These are phyloP conservation scores for Clarias batrachus DNA, from an alignment of 2,113 vertebrate species.

Conservation along the genomic window DNA sequence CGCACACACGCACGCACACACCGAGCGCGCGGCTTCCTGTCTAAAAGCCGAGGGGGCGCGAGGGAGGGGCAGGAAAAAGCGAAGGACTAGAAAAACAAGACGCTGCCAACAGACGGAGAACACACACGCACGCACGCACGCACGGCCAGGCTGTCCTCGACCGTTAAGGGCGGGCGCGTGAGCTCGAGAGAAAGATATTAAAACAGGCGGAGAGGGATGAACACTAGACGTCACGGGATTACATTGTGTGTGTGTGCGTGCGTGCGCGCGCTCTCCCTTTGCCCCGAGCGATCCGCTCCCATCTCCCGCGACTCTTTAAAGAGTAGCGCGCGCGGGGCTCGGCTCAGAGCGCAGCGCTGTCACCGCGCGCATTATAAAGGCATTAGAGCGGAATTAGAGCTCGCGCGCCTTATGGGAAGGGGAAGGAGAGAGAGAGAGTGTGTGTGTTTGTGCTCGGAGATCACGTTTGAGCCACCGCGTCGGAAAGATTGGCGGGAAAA, in stretches of 20 bases:
- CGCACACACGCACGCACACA: slow-evolving; percentile 49
- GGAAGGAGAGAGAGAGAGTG: not conserved
- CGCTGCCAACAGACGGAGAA: slow-evolving; percentile 43
- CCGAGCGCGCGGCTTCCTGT: slow-evolving; percentile 49
- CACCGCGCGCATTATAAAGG: slow-evolving; percentile 56
- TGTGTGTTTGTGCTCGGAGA: not conserved
- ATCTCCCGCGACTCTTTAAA: slow-evolving; percentile 27
- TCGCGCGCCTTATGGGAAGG: slow-evolving; percentile 4
- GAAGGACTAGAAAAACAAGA: slow-evolving; percentile 55
- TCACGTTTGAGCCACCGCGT: slow-evolving; percentile 1
- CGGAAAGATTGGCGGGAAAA: not conserved
- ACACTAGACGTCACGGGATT: slow-evolving; percentile 45
- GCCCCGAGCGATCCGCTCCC: slow-evolving; percentile 30
- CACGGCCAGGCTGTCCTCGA: slow-evolving; percentile 43
- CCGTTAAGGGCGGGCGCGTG: slow-evolving; percentile 34
- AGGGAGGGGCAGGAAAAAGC: slow-evolving; percentile 35
- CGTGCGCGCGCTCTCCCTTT: not conserved
- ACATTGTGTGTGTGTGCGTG: slow-evolving; percentile 21
- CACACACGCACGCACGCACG: slow-evolving; percentile 32
- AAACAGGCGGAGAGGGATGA: slow-evolving; percentile 29
- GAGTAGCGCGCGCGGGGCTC: slow-evolving; percentile 42
- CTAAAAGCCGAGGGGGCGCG: slow-evolving; percentile 36
- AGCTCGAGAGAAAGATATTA: slow-evolving; percentile 19
- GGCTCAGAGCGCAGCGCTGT: slow-evolving; percentile 45
- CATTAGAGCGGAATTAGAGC: slow-evolving; percentile 59